Base-by-base conservation (phyloP, 2,888 invertebrate species). In the Loripinus fragilis region DNA sequence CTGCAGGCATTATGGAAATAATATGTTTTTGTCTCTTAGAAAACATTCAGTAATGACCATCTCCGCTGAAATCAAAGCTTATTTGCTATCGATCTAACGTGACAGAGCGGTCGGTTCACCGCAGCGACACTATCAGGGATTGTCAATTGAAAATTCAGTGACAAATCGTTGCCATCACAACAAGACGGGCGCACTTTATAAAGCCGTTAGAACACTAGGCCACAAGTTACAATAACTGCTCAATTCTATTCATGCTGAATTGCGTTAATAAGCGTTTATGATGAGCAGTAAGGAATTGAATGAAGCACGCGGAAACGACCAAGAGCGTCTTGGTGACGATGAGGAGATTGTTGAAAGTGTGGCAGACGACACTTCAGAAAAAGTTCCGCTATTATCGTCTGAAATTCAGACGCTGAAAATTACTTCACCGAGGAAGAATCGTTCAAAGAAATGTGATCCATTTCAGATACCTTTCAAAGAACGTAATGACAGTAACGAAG, bases 161-260 rank as follows among this genome's bases (percentile, higher is more conserved):
- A 17, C n/a, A 30, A 60, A 60, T 17, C 60, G 60, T 60, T 60
- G 60, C 60, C 60, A 60, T 60, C 60, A 60, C 60, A 60, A 60
- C 60, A 33, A 10, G 33, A 33, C 60, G n/a, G 23, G 25, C 17
- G 17, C 12, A 25, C 7, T n/a, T 55, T 55, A 23, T 55, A 55
- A 28, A 55, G 23, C 28, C 2, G 55, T 25, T 55, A 25, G 2
- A 33, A 33, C 23, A 25, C 8, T 7, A 25, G 52, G 45, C 15
- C 15, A 10, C 41, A 41, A 7, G 15, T 33, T 17, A 12, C 17
- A 60, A 33, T 60, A 20, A 28, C 23, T 10, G 10, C 33, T 60
- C 28, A 28, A 20, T 17, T 60, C 33, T 60, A 12, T 10, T 33
- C 20, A 8, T 33, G 17, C 2, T 60, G 3, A 17, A 33, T 20